Evolutionary conservation across 1,140 invertebrate species (phyloP).

Genomic region (Pygmarrhopalites habei): DNA sequence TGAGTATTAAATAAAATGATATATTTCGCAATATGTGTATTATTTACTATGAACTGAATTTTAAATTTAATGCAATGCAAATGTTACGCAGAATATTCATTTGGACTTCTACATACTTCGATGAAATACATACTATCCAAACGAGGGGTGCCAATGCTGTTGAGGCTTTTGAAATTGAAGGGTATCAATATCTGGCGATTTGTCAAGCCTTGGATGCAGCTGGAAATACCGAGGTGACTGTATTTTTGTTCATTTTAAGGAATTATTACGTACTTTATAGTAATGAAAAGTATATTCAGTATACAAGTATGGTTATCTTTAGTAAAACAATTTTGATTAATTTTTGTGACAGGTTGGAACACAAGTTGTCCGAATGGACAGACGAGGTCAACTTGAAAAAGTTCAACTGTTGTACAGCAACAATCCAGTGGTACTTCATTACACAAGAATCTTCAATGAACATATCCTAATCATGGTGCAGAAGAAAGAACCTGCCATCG

Average conservation of each 20-base stretch:
- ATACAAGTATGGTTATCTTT: too few relatives aligned
- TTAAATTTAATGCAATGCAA: neutral
- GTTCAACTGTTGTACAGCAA: slow-evolving; percentile 17
- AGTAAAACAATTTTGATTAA: too few relatives aligned
- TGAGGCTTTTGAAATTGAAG: slow-evolving; percentile 8
- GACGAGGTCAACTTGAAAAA: neutral
- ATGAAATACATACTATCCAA: slow-evolving; percentile 18
- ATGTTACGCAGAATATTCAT: slow-evolving; percentile 5
- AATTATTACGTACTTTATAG: too few relatives aligned
- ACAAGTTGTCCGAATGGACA: slow-evolving; percentile 10
- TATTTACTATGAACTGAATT: neutral
- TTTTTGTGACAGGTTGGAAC: slow-evolving; percentile 22
- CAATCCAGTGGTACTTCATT: slow-evolving; percentile 1
- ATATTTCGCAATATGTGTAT: neutral
- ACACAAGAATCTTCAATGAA: neutral
- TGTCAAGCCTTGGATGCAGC: slow-evolving; percentile 2
- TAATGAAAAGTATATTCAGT: too few relatives aligned
- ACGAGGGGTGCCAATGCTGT: slow-evolving; percentile 17
- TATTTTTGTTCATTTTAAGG: slow-evolving; percentile 1
- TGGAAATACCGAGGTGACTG: slow-evolving; percentile 11
- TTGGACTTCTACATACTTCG: slow-evolving; percentile 16
- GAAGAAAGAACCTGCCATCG: neutral
- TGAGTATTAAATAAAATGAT: slow-evolving; percentile 8
- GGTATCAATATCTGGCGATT: slow-evolving; percentile 15
- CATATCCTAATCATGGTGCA: neutral